Conservation (phyloP, 2,888 invertebrate genomes). For the Cephus spinipes region DNA sequence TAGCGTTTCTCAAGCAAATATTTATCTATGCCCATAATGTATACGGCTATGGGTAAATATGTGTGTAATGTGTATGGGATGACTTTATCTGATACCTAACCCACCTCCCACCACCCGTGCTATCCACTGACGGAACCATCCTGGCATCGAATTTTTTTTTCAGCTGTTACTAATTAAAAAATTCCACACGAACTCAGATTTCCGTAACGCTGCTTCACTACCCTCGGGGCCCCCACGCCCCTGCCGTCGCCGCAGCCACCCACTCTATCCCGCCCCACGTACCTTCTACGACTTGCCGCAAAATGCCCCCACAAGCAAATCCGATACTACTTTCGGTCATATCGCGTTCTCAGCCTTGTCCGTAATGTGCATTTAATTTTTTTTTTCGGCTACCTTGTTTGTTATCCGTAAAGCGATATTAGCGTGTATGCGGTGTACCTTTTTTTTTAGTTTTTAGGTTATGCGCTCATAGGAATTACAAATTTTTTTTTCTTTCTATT, state of each 20-base stretch:
- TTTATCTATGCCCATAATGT: neutral
- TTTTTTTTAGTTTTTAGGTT: neutral
- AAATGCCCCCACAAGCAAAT: conserved; percentile 36
- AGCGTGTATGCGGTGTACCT: neutral
- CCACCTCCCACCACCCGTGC: neutral
- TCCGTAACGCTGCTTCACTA: conserved; percentile 20
- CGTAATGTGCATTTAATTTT: neutral
- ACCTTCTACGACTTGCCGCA: conserved; percentile 19
- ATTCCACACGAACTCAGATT: conserved; percentile 59
- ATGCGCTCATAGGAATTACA: neutral
- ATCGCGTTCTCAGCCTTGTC: neutral
- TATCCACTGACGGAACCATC: conserved; percentile 2
- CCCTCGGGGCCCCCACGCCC: neutral
- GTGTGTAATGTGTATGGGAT: neutral
- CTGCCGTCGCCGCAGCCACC: neutral
- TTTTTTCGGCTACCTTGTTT: neutral
- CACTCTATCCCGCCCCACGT: neutral
- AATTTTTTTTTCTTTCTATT: neutral
- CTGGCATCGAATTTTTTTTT: conserved; percentile 47
- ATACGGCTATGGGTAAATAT: neutral
- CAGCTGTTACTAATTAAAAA: conserved; percentile 59
- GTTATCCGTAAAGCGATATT: neutral
- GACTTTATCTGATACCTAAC: neutral
- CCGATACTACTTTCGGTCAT: conserved; percentile 29
- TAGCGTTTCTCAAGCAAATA: neutral